Conservation (phyloP, 2,797 vertebrate genomes). For the Xerus rutilus region DNA sequence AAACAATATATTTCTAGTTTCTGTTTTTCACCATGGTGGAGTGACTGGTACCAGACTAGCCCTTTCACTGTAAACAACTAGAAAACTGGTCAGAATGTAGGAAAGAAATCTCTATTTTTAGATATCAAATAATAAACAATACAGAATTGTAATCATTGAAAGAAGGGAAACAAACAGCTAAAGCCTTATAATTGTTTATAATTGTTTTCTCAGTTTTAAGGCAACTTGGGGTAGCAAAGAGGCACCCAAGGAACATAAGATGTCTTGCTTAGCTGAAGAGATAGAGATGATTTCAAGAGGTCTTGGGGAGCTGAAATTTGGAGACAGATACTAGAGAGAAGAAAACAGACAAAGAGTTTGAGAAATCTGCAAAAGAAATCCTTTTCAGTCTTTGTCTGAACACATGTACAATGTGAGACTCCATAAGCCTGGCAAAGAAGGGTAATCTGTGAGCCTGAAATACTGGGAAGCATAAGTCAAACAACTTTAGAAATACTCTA, state of each 20-base stretch:
- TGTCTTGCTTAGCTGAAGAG: not conserved
- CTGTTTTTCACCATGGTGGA: not conserved
- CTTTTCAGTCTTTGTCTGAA: not conserved
- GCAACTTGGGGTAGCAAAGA: not conserved
- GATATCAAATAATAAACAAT: not conserved
- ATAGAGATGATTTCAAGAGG: not conserved
- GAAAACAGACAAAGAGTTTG: not conserved
- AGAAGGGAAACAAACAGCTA: not conserved
- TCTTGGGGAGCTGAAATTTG: not conserved
- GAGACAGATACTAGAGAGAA: not conserved
- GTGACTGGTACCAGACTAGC: not conserved
- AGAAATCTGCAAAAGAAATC: not conserved
- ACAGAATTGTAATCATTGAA: not conserved
- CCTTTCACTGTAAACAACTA: not conserved
- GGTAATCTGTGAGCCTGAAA: not conserved
- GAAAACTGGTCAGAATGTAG: not conserved
- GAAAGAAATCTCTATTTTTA: not conserved
- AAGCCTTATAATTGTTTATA: not conserved
- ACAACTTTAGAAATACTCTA: not conserved
- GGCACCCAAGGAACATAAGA: not conserved
- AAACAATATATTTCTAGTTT: not conserved
- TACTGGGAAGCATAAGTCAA: not conserved
- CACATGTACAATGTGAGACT: not conserved
- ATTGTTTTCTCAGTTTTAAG: not conserved
- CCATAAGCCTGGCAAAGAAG: not conserved